Evolutionary conservation across 2,888 invertebrate genomes (phyloP).

Genomic region (Parthenolecanium corni): DNA sequence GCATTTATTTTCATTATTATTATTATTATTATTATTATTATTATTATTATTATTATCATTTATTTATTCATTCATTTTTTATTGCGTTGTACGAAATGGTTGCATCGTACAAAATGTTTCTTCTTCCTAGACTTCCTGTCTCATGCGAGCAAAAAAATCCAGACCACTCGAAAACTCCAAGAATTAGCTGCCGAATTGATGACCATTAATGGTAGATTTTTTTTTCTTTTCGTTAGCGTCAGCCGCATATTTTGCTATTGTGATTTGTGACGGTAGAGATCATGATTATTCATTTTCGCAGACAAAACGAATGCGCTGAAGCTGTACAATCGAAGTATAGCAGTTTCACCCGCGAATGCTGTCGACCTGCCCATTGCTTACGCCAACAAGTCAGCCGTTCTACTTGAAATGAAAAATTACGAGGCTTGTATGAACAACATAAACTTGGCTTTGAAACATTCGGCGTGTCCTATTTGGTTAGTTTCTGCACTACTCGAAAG

Average conservation of each 20-base stretch:
- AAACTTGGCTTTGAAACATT: conserved; percentile 46
- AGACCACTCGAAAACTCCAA: conserved; percentile 15
- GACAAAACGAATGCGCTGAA: conserved; percentile 40
- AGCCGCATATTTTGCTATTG: not conserved
- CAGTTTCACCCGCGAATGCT: conserved; percentile 45
- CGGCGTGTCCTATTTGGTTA: conserved; percentile 18
- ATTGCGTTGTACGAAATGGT: too few species aligned
- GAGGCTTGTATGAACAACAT: conserved; percentile 55
- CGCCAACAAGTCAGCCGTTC: conserved; percentile 57
- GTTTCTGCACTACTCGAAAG: conserved; percentile 51
- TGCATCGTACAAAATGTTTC: too few species aligned
- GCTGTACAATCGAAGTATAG: conserved; percentile 51
- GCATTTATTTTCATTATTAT: too few species aligned
- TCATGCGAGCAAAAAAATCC: too few species aligned
- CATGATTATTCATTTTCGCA: not conserved
- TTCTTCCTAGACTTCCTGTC: too few species aligned
- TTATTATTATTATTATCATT: too few species aligned
- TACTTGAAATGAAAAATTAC: conserved; percentile 48
- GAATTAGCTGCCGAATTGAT: too few species aligned
- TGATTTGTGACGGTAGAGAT: not conserved
- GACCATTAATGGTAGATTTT: conserved; percentile 9
- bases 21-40: too few species aligned
- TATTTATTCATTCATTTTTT: too few species aligned
- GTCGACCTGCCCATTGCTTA: conserved; percentile 50
- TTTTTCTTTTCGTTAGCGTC: not conserved